Conservation (phyloP, 2,888 invertebrate species). For the Spisula solida region DNA sequence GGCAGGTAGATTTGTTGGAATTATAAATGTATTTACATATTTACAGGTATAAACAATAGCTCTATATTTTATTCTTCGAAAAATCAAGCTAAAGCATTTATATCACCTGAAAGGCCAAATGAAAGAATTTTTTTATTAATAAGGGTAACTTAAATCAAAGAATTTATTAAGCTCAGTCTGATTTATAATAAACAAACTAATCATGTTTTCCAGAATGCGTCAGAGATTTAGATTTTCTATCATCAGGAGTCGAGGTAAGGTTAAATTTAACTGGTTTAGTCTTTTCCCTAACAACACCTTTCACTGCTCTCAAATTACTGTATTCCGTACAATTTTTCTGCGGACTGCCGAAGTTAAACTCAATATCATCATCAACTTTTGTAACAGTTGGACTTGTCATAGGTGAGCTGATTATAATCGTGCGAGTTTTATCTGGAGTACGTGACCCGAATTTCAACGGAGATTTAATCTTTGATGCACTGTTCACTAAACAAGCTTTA, state of each 20-base stretch:
- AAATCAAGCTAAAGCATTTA: too few relatives aligned
- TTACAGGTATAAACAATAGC: too few relatives aligned
- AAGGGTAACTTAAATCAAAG: too few relatives aligned
- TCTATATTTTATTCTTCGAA: too few relatives aligned
- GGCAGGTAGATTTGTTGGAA: too few relatives aligned
- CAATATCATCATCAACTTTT: conserved; percentile 75
- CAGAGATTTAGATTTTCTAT: conserved; percentile 5
- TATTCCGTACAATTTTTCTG: conserved; percentile 68
- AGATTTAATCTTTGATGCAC: conserved; percentile 11
- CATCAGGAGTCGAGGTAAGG: conserved; percentile 45
- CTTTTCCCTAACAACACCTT: conserved; percentile 42
- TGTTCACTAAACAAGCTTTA: background rate
- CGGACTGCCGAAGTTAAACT: conserved; percentile 77
- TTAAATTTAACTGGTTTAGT: conserved; percentile 25
- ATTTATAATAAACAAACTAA: background rate
- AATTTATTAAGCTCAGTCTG: too few relatives aligned
- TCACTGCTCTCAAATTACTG: conserved; percentile 57
- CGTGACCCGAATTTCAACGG: conserved; percentile 1
- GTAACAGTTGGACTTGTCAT: conserved; percentile 49
- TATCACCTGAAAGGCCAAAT: too few relatives aligned
- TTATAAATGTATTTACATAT: too few relatives aligned
- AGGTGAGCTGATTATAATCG: background rate
- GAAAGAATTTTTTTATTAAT: too few relatives aligned
- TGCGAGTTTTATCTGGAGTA: conserved; percentile 29
- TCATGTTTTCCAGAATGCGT: background rate